Evolutionary conservation across 2,888 invertebrate genomes (phyloP).

Genomic region (Resseliella maxima): DNA sequence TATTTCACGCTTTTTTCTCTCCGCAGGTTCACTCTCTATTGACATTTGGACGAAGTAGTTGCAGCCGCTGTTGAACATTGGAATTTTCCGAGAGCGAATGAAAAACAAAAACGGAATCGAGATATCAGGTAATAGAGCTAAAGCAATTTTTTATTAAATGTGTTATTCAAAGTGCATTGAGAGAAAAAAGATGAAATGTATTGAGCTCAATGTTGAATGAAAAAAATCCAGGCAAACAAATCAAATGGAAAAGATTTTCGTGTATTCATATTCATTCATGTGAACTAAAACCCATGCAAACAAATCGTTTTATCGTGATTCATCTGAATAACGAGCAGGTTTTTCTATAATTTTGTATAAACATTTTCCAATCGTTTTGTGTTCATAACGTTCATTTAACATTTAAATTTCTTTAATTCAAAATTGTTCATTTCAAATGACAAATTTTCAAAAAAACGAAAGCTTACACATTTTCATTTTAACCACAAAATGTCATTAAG

Average conservation of each 20-base stretch:
- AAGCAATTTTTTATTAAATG: slow-evolving; percentile 4
- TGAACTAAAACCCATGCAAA: not conserved
- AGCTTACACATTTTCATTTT: too few relatives aligned
- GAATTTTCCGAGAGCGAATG: not conserved
- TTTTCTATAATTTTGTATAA: not conserved
- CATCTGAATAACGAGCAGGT: not conserved
- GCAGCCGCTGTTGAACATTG: not conserved
- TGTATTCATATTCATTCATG: not conserved
- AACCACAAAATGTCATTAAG: too few relatives aligned
- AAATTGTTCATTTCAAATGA: too few relatives aligned
- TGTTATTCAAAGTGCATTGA: not conserved
- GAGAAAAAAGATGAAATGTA: not conserved
- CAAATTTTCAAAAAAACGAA: too few relatives aligned
- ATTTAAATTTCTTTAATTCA: too few relatives aligned
- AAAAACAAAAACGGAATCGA: not conserved
- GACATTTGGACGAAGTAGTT: slow-evolving; percentile 11
- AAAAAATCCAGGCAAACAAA: not conserved
- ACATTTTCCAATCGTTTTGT: too few relatives aligned
- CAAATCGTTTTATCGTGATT: not conserved
- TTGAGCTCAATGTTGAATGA: not conserved
- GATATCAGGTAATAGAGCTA: slow-evolving; percentile 18
- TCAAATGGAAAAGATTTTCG: slow-evolving; percentile 15
- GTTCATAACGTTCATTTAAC: too few relatives aligned
- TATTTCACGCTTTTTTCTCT: slow-evolving; percentile 14
- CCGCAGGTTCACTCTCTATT: slow-evolving; percentile 5